Conservation (phyloP, 1,140 invertebrate species). For the Piezodorus guildinii region DNA sequence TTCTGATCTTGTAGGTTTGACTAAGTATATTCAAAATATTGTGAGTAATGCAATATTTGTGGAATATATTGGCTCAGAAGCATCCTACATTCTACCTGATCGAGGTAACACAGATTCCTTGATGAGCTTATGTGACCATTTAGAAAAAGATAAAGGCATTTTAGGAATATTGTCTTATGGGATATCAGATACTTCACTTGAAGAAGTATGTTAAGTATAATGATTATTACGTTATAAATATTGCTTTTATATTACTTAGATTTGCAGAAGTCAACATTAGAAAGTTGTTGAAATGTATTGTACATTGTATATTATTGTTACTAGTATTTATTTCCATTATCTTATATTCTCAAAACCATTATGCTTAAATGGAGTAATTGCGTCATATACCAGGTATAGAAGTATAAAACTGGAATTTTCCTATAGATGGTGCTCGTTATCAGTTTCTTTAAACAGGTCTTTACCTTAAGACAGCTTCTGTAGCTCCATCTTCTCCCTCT, state of each 20-base stretch:
- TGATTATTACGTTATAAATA: neutral
- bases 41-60: conserved; percentile 10
- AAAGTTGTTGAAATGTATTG: too few species aligned
- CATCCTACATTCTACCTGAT: conserved; percentile 12
- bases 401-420: too few species aligned
- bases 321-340: too few species aligned
- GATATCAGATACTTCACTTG: conserved; percentile 23
- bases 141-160: conserved; percentile 7
- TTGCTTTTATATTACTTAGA: neutral
- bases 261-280: too few species aligned
- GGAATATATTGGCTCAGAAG: conserved; percentile 21
- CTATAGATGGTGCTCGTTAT: too few species aligned
- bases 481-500: too few species aligned
- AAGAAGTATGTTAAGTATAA: conserved; percentile 16
- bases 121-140: neutral
- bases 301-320: too few species aligned
- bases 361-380: too few species aligned
- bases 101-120: conserved; percentile 8
- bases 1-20: conserved; percentile 6
- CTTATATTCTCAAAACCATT: too few species aligned
- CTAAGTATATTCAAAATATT: neutral
- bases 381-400: too few species aligned
- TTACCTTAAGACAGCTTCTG: too few species aligned
- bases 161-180: conserved; percentile 20
- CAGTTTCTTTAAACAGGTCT: too few species aligned